phyloP scores from a whole-genome alignment of 2,797 vertebrate species.

The Muscicapa striata region DNA sequence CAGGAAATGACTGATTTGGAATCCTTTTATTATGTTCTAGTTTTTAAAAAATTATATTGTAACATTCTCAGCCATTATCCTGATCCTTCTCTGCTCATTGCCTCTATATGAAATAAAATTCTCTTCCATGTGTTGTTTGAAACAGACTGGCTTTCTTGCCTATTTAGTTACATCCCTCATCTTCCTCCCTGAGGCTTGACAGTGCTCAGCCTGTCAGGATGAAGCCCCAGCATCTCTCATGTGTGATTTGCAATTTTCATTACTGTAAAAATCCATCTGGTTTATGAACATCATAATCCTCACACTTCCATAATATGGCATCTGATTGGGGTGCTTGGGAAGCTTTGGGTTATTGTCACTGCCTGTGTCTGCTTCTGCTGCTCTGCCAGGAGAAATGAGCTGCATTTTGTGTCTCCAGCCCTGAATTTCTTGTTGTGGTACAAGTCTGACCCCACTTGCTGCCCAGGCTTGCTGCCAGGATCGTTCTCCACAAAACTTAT shows the following conservation, averaged over 20 bases:
- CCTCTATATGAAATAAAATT: neutral
- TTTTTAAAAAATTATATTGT: neutral
- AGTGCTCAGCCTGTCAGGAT: neutral
- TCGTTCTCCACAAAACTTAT: fast-evolving
- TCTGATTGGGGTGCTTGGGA: neutral
- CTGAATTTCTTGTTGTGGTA: neutral
- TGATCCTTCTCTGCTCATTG: neutral
- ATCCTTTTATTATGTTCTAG: conserved; percentile 36
- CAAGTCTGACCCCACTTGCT: neutral
- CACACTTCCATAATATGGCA: fast-evolving
- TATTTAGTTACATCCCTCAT: neutral
- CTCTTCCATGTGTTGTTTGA: neutral
- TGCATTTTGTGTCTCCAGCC: neutral
- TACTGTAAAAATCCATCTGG: neutral
- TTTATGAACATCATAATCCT: neutral
- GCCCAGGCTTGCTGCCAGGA: neutral
- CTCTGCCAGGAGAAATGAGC: neutral
- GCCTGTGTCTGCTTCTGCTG: neutral
- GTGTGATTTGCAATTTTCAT: neutral
- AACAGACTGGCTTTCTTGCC: neutral
- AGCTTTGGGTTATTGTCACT: neutral
- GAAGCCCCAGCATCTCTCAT: neutral
- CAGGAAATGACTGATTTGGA: conserved; percentile 65
- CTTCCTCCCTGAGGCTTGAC: neutral
- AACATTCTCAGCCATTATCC: neutral